Base-by-base conservation (phyloP, 2,888 invertebrate species). In the Gari tellinella region DNA sequence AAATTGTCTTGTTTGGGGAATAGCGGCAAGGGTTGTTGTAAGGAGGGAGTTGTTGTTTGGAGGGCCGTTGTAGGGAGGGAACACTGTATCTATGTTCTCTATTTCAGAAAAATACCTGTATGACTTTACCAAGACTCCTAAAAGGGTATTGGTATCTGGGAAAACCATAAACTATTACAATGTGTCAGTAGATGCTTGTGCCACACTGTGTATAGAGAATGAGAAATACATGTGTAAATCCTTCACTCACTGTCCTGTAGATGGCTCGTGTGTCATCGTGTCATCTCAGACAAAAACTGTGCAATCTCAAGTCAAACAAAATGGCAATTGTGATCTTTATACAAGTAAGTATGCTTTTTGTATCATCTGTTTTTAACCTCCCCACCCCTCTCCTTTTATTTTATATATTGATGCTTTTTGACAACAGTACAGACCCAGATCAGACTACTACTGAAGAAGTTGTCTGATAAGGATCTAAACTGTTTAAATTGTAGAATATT, bases 101-200 rank as follows among this genome's bases (percentile, higher is more conserved):
- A 53, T 75, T 73, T 26, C 64, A 82, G 82, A 70, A 66, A 78
- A 68, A n/a, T 82, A 72, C 51, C 43, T 82, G 21, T 62, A 64
- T 48, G 82, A 82, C 49, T 82, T 80, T 55, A 45, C 67, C 43
- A 53, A 56, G 41, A 62, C 72, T 14, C 53, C 67, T 26, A 61
- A 72, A 15, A 73, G 48, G 49, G 56, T 60, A 31, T 58, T 78
- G 14, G 43, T 57, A 4, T 41, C 52, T 51, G 64, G 60, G 26
- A 41, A 56, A n/a, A 41, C 43, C 3, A 12, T 72, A 8, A 60
- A 61, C 10, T 56, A 76, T 15, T 37, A 57, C 17, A 66, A 73
- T 41, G 61, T 80, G 4, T 60, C 77, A 0, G 56, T 64, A n/a
- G 70, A 66, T 10, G 49, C 74, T 19, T 84, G 84, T 68, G 82